Evolutionary conservation across 2,113 vertebrate species (phyloP).

Genomic region (Nicator chloris): DNA sequence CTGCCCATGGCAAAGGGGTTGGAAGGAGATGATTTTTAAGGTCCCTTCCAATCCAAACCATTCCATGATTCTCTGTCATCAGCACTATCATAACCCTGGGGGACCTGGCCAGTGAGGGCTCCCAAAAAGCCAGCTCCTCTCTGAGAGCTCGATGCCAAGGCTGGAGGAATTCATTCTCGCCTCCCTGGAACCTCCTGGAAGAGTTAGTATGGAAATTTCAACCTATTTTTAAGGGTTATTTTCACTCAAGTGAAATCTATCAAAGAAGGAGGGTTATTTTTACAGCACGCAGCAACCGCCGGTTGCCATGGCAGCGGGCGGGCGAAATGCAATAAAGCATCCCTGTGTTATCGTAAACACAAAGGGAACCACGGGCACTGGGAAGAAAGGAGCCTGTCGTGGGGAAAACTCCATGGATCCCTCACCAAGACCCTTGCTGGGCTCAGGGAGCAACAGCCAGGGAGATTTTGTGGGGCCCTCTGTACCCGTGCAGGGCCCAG

Average conservation of each 20-base stretch:
- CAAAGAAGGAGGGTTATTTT: constrained; percentile 85
- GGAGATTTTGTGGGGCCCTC: neutral
- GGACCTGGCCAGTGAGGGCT: neutral
- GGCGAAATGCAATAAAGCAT: constrained; percentile 82
- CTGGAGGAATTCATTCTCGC: constrained; percentile 30
- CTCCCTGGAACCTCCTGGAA: constrained; percentile 62
- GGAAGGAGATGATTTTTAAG: neutral
- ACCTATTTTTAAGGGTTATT: constrained; percentile 86
- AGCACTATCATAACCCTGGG: neutral
- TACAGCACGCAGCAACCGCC: constrained; percentile 75
- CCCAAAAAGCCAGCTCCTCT: neutral
- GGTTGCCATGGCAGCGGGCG: constrained; percentile 80
- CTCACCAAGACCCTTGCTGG: neutral
- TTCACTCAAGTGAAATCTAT: constrained; percentile 85
- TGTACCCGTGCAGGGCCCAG: fast-evolving
- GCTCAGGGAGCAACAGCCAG: neutral
- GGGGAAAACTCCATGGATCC: neutral
- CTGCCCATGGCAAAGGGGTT: neutral
- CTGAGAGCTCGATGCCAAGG: neutral
- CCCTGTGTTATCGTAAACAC: constrained; percentile 82
- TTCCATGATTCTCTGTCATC: neutral
- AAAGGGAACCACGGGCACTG: constrained; percentile 76
- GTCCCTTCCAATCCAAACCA: neutral
- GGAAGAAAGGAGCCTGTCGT: constrained; percentile 68
- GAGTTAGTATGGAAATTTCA: constrained; percentile 84